A percentile compares a stretch with the other conserved stretches of the same genome.
Conservation (phyloP, 2,797 vertebrate species). For the Protosalanx chinensis region DNA sequence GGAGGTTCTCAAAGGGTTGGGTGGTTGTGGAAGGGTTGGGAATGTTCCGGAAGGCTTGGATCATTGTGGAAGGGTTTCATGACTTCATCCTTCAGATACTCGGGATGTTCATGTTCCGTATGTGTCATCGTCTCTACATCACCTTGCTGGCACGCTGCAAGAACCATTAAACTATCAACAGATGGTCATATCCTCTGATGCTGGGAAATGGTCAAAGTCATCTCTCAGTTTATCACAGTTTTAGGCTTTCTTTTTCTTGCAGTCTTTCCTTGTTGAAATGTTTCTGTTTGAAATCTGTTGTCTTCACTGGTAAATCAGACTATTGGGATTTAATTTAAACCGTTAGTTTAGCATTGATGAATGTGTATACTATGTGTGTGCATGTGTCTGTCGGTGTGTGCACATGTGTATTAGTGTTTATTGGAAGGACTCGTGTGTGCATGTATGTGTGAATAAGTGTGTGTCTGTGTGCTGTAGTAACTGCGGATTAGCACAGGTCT, state of each 20-base stretch:
- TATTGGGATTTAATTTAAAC: no score
- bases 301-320: no score
- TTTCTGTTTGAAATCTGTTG: no score
- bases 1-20: no score
- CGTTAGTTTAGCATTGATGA: no score
- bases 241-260: background rate
- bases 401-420: no score
- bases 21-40: no score
- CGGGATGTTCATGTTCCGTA: conserved; percentile 34
- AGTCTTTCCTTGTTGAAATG: no score
- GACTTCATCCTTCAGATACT: conserved; percentile 46
- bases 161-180: conserved; percentile 52
- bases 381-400: no score
- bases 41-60: no score
- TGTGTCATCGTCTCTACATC: conserved; percentile 54
- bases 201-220: conserved; percentile 24
- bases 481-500: conserved; percentile 60
- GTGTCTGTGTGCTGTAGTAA: background rate
- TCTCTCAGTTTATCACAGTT: background rate
- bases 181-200: conserved; percentile 41
- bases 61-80: conserved; percentile 34
- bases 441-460: background rate
- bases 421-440: no score
- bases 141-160: conserved; percentile 52
- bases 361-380: no score